Conservation (phyloP, 2,888 invertebrate genomes). For the Toxonevra muliebris region DNA sequence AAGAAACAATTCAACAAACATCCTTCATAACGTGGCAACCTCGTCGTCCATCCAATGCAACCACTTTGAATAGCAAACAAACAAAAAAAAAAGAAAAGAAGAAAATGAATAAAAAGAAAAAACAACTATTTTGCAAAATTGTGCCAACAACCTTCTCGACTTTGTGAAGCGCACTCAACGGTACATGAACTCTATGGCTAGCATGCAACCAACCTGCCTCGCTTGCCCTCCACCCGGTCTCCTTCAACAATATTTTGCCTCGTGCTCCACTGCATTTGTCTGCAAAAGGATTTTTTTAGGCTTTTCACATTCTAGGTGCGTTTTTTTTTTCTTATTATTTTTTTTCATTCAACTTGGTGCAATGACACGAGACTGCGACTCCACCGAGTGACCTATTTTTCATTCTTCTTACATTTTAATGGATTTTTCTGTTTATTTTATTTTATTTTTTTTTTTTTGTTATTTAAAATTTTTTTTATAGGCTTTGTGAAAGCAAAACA, state of each 20-base stretch:
- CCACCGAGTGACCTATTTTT: too few species aligned
- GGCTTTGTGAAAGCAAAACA: too few species aligned
- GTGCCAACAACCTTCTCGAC: conserved; percentile 30
- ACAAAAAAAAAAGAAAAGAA: not conserved
- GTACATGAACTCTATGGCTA: not conserved
- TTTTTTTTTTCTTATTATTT: not conserved
- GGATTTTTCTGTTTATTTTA: conserved; percentile 10
- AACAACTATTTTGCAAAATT: conserved; percentile 8
- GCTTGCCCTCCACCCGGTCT: too few species aligned
- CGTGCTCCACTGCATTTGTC: too few species aligned
- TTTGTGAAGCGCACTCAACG: not conserved
- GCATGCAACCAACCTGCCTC: too few species aligned
- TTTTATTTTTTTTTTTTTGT: too few species aligned
- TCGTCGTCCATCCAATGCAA: not conserved
- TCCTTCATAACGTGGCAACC: not conserved
- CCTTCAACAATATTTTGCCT: too few species aligned
- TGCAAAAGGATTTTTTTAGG: too few species aligned
- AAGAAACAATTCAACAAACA: not conserved
- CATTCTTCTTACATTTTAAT: conserved; percentile 52
- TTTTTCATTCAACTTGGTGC: conserved; percentile 7
- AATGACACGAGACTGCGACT: not conserved
- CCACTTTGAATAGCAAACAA: not conserved
- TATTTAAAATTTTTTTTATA: too few species aligned
- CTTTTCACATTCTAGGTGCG: too few species aligned
- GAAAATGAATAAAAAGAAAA: not conserved